Percentiles rank a stretch among this genome's conserved stretches.
Conservation (phyloP, 2,888 invertebrate species). For the Galerucella nymphaeae region DNA sequence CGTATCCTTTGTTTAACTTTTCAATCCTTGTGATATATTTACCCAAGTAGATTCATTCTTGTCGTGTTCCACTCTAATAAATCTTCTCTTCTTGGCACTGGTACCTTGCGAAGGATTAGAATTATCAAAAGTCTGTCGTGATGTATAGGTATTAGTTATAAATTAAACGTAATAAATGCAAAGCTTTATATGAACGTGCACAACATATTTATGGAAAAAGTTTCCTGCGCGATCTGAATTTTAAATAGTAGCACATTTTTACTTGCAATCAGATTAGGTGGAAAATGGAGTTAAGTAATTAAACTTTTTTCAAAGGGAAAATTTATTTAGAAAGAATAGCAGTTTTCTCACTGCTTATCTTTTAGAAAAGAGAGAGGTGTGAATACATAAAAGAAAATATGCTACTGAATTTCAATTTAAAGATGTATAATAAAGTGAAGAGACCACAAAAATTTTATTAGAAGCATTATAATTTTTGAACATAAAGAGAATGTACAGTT, state of each 20-base stretch:
- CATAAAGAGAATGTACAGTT: too few relatives aligned
- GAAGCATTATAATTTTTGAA: too few relatives aligned
- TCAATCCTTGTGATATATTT: slow-evolving; percentile 23
- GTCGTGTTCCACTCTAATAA: slow-evolving; percentile 18
- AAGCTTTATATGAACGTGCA: slow-evolving; percentile 9
- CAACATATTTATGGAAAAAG: slow-evolving; percentile 13
- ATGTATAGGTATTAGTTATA: slow-evolving; percentile 18
- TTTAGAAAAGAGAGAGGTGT: neutral
- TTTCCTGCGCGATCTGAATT: neutral
- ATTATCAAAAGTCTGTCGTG: slow-evolving; percentile 18
- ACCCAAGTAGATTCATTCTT: slow-evolving; percentile 12
- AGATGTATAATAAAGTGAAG: too few relatives aligned
- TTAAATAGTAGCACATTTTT: slow-evolving; percentile 1
- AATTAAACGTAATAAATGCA: slow-evolving; percentile 14
- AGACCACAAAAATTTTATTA: too few relatives aligned
- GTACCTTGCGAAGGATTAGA: slow-evolving; percentile 1
- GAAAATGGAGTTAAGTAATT: neutral
- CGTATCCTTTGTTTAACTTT: slow-evolving; percentile 28
- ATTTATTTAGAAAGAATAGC: neutral
- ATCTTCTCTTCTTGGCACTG: slow-evolving; percentile 10
- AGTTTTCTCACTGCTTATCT: neutral
- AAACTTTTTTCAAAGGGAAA: neutral
- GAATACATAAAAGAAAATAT: neutral
- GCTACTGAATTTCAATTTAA: neutral
- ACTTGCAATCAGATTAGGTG: slow-evolving; percentile 3